Conservation (phyloP, 2,797 vertebrate species). For the Dallia pectoralis region DNA sequence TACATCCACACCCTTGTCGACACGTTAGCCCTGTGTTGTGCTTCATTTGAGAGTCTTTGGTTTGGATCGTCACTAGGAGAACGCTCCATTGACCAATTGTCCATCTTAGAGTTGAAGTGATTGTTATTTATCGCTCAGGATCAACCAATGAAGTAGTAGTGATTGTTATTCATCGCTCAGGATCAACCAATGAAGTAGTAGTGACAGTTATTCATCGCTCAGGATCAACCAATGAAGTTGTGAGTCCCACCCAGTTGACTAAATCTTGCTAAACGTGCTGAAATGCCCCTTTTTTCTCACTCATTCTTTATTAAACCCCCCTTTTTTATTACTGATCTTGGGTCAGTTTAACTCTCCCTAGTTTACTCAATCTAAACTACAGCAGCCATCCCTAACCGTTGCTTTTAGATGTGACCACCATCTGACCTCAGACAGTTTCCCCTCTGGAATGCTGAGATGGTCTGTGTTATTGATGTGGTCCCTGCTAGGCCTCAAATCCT, state of each 20-base stretch:
- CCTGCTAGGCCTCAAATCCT: slow-evolving; percentile 30
- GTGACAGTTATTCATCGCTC: too few relatives aligned
- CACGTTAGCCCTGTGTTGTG: neutral
- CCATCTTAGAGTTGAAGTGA: too few relatives aligned
- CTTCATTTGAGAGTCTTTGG: slow-evolving; percentile 1
- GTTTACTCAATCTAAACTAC: slow-evolving; percentile 27
- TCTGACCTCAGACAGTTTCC: slow-evolving; percentile 15
- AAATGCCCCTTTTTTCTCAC: neutral
- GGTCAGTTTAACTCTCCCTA: slow-evolving; percentile 22
- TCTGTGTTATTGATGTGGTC: slow-evolving; percentile 59
- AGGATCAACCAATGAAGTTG: too few relatives aligned
- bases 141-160: too few relatives aligned
- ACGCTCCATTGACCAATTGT: too few relatives aligned
- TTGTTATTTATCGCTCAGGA: too few relatives aligned
- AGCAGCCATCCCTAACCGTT: slow-evolving; percentile 26
- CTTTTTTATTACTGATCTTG: neutral
- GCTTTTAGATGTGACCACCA: neutral
- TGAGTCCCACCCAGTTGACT: slow-evolving; percentile 50
- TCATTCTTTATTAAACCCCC: neutral
- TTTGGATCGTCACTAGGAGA: too few relatives aligned
- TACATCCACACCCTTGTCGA: neutral
- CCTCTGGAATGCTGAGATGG: slow-evolving; percentile 49
- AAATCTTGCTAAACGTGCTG: slow-evolving; percentile 56
- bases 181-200: too few relatives aligned
- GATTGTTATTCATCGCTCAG: too few relatives aligned